Conservation (phyloP, 1,140 invertebrate genomes). For the Drosophila subobscura region DNA sequence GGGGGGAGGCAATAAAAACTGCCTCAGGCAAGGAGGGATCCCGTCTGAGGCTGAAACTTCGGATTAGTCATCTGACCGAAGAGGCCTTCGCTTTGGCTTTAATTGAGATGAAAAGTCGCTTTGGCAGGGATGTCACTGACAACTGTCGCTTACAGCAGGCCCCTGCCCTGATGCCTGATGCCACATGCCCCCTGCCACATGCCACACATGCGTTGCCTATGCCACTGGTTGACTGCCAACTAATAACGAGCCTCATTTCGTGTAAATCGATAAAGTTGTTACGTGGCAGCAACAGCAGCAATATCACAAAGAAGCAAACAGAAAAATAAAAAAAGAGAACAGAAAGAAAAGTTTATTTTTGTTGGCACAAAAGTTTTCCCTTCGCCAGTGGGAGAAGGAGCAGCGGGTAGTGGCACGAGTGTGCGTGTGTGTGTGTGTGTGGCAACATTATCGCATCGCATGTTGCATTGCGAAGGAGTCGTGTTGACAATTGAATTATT, state of each 20-base stretch:
- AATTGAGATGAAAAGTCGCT: constrained; percentile 60
- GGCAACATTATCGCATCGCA: constrained; percentile 77
- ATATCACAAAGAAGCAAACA: too few relatives aligned
- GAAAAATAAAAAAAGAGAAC: constrained; percentile 30
- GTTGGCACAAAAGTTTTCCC: constrained; percentile 58
- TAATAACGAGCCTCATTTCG: constrained; percentile 79
- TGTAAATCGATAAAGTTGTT: constrained; percentile 79
- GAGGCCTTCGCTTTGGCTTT: constrained; percentile 58
- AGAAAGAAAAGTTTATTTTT: constrained; percentile 49
- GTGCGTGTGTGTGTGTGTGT: constrained; percentile 13
- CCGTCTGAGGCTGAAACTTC: constrained; percentile 22
- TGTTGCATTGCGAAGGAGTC: constrained; percentile 57
- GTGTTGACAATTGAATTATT: constrained; percentile 81
- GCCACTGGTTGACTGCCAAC: constrained; percentile 20
- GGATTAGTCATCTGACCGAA: constrained; percentile 58
- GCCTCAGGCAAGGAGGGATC: constrained; percentile 25
- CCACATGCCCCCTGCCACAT: constrained; percentile 4
- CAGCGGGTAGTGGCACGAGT: constrained; percentile 1
- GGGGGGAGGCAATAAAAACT: constrained; percentile 66
- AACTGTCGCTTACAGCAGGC: constrained; percentile 7
- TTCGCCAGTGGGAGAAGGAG: constrained; percentile 12
- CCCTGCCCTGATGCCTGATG: constrained; percentile 16
- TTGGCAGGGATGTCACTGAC: constrained; percentile 14
- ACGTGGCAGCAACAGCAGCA: constrained; percentile 49
- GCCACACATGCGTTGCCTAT: constrained; percentile 6